Evolutionary conservation across 1,140 invertebrate species (phyloP).

Genomic region (Cydia amplana): DNA sequence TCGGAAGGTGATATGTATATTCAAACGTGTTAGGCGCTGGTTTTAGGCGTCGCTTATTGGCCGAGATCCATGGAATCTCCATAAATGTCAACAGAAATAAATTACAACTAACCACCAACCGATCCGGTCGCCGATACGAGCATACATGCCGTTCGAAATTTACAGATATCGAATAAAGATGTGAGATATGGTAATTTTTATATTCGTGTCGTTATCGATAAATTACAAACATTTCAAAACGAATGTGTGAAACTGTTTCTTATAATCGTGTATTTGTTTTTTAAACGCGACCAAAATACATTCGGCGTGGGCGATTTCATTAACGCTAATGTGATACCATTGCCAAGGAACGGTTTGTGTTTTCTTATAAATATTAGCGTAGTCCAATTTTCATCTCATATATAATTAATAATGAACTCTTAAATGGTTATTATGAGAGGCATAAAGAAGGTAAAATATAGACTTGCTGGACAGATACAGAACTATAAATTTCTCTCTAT

Average conservation of each 20-base stretch:
- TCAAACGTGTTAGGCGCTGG: conserved; percentile 48
- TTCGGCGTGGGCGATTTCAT: conserved; percentile 28
- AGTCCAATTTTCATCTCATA: conserved; percentile 4
- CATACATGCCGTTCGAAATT: conserved; percentile 38
- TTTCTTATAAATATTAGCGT: conserved; percentile 19
- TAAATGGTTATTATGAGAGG: not conserved
- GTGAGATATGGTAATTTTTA: conserved; percentile 63
- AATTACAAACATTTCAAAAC: conserved; percentile 40
- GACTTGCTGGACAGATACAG: not conserved
- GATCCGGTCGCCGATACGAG: conserved; percentile 43
- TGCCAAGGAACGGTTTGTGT: conserved; percentile 21
- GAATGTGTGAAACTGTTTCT: conserved; percentile 30
- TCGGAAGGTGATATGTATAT: conserved; percentile 45
- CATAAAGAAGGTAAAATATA: not conserved
- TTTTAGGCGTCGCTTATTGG: conserved; percentile 63
- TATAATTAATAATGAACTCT: not conserved
- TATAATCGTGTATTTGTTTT: conserved; percentile 40
- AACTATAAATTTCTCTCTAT: not conserved
- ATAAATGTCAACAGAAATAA: conserved; percentile 72
- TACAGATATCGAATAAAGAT: conserved; percentile 51
- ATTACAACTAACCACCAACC: conserved; percentile 45
- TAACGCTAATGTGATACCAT: conserved; percentile 18
- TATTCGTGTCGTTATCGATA: conserved; percentile 42
- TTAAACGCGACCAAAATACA: conserved; percentile 29
- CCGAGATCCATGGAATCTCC: conserved; percentile 57